Base-by-base conservation (phyloP, 2,888 invertebrate species). In the Blastobasis adustella region DNA sequence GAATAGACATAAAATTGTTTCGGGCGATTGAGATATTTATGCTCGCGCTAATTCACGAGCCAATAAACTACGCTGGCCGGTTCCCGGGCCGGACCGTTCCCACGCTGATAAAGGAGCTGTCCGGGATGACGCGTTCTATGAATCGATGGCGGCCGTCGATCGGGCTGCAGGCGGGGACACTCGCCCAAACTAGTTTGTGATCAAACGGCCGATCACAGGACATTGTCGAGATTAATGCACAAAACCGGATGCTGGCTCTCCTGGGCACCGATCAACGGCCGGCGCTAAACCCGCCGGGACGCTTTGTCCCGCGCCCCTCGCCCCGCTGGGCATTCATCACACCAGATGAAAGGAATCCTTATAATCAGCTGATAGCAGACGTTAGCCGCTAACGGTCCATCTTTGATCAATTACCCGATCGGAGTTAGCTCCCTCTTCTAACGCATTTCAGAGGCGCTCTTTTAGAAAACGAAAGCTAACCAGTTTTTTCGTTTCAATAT, bases 171-270 rank as follows among this genome's bases (percentile, higher is more conserved):
- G 58, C 58, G 73, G 79, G 78, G 81, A 80, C 72, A 75, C 74
- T 73, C 68, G 62, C 69, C 73, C 67, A 84, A 86, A 88, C 87
- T 82, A 82, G 87, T 87, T 88, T 83, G 69, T 63, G 67, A 63
- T 72, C 77, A 74, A 82, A 82, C 79, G 79, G 77, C 68, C 76
- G 71, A 67, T 75, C 77, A 66, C 76, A 72, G 61, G 71, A 67
- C 79, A 82, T 82, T 83, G 85, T 84, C 65, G 73, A 77, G 79
- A 79, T 80, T 76, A 77, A 74, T 76, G 80, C 82, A 72, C 75
- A 85, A 73, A 85, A 87, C 87, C 86, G 87, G 88, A 86, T 83
- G 88, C 87, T 86, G 87, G 67, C 64, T 75, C 74, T 76, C 76
- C 72, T 73, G 71, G 68, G 71, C 73, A 73, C 77, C 81, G 79